Base-by-base conservation (phyloP, 2,113 vertebrate species). In the Gobio gobio region DNA sequence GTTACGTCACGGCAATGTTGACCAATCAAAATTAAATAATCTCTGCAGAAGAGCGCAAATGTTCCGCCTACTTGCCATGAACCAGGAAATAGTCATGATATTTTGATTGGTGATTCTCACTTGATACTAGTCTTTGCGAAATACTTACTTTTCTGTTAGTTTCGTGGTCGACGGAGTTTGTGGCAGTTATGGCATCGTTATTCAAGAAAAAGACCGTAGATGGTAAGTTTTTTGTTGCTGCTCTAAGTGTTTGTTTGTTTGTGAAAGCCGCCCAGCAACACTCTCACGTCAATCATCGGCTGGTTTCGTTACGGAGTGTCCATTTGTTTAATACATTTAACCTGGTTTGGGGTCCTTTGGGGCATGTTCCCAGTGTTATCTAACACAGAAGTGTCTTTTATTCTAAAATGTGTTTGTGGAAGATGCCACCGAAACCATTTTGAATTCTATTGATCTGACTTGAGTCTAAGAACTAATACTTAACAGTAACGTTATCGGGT, bases 171-270 rank as follows among this genome's bases (percentile, higher is more conserved):
- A 43, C 12, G 20, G 22, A 86, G 16, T 68, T 40, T 47, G 24
- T 73, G 14, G 33, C 40, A 72, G 82, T 73, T 76, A 96, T 96
- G 95, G 95, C 95, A 47, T 96, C 94, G 73, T 92, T 96, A 45
- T 96, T 96, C 85, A 96, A 96, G 94, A 96, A 96, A 93, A 96
- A 96, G 88, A 96, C 96, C 0, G 95, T 95, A 82, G 96, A 96
- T 5, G 96, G 96, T 96, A 91, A 96, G 87, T 87, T 51, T 77
- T 7, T 51, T 36, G 40, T 51, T 33, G 13, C 40, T 70, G 16
- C 10, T 45, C 20, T 40, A 3, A 59, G 2, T 24, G 9, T 4
- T 51, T 45, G 58, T 84, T 86, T n/a, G 72, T 29, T 76, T 54
- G 5, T n/a, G 5, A 84, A 68, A 73, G 33, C 26, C 33, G 43